Evolutionary conservation across 2,888 invertebrate species (phyloP), one percentile per base, ranked within the genome.

Genomic region (Acholoe squamosa): DNA sequence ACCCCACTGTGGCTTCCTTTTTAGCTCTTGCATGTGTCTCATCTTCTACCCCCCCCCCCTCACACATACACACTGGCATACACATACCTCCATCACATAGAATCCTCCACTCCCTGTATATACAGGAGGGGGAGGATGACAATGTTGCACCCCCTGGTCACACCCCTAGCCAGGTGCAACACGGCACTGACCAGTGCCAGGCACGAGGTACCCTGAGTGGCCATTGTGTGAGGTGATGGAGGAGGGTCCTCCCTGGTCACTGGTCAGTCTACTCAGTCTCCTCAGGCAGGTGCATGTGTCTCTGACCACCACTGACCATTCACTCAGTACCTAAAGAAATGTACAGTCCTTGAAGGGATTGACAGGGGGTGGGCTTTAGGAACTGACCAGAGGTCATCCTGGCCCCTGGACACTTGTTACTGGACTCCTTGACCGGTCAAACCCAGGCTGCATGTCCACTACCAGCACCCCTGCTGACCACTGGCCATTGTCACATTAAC

Each of bases 391-490:
- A 61, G 61, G 61, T 61, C 61, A 61, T 71, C 71, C 3, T 16
- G 71, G 71, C 71, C 71, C 71, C 71, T 71, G 71, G 71, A 71
- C 71, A 71, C 71, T 71, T 71, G 71, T 71, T 71, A 71, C 71
- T 25, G 22, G 61, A 0, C 71, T 25, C 3, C 28, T 25, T 71
- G 71, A 71, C 71, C 71, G 71, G 71, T 71, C 71, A 71, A 28
- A 19, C 61, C 61, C 1, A 19, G 22, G 22, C 61, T 61, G 61
- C 71, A 71, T 71, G 71, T 28, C 71, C 71, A 28, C 25, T 28
- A 25, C 25, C 14, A n/a, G 0, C 71, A 61, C 61, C 28, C 71
- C 61, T 61, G 61, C 61, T 61, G 61, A 61, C 22, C 28, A 71
- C 28, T 28, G 28, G 31, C 71, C 25, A 71, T 28, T 28, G 71